These are phyloP conservation scores for Tyria jacobaeae DNA, from an alignment of 2,888 invertebrate genomes.

Conservation along the genomic window DNA sequence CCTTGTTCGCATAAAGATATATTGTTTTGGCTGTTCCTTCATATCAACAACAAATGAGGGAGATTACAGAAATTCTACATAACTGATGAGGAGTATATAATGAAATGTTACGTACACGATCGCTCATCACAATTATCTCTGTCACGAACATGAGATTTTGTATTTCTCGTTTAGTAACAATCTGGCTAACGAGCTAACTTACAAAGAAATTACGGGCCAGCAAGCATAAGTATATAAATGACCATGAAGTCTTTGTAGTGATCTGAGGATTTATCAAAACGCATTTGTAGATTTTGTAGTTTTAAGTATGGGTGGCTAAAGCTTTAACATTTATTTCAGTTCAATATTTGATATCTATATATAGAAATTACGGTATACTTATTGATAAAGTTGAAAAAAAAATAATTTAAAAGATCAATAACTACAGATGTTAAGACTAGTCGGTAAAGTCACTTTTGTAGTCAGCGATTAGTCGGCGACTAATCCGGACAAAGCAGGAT, in stretches of 20 bases:
- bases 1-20: neutral
- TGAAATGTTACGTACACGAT: slow-evolving; percentile 28
- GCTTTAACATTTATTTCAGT: no score
- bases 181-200: slow-evolving; percentile 39
- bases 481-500: no score
- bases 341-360: no score
- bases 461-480: no score
- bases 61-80: slow-evolving; percentile 31
- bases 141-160: slow-evolving; percentile 46
- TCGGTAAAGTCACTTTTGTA: no score
- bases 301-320: no score
- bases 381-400: no score
- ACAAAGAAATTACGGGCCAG: slow-evolving; percentile 35
- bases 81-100: slow-evolving; percentile 41
- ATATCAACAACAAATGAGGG: slow-evolving; percentile 7
- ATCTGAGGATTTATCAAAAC: neutral
- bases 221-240: slow-evolving; percentile 16
- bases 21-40: neutral
- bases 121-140: slow-evolving; percentile 49
- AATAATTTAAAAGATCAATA: no score
- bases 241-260: neutral
- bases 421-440: no score
- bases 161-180: slow-evolving; percentile 35
- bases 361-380: no score
- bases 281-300: neutral